Evolutionary conservation across 2,113 vertebrate genomes (phyloP).

Genomic region (Pachypanchax playfairii): DNA sequence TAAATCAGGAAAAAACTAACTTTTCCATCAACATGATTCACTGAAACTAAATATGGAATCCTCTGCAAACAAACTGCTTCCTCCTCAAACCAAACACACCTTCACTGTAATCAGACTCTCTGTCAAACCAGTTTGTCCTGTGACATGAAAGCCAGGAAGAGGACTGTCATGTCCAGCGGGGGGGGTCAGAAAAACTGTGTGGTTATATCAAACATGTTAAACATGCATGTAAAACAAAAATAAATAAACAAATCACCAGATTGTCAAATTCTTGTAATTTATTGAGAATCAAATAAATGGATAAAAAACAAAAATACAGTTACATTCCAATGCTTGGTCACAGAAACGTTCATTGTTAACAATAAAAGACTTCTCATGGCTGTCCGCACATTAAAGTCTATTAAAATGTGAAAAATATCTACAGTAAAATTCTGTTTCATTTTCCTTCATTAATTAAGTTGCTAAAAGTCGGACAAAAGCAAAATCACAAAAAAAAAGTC

Average conservation of each 20-base stretch:
- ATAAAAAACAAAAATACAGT: constrained; percentile 14
- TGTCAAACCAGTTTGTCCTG: constrained; percentile 78
- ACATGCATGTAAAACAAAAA: background rate
- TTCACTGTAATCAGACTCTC: constrained; percentile 55
- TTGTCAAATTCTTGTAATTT: constrained; percentile 13
- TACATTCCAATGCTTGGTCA: constrained; percentile 22
- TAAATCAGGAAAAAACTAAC: constrained; percentile 1
- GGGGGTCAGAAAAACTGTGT: background rate
- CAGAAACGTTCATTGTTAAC: background rate
- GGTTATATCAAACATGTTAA: background rate
- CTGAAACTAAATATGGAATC: constrained; percentile 59
- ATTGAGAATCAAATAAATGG: constrained; percentile 17
- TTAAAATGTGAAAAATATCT: background rate
- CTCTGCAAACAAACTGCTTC: constrained; percentile 23
- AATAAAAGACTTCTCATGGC: background rate
- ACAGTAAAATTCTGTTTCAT: background rate
- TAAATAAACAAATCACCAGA: no score
- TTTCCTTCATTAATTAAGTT: constrained; percentile 3
- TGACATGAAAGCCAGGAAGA: constrained; percentile 5
- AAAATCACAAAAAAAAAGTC: constrained; percentile 5
- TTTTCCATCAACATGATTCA: constrained; percentile 4
- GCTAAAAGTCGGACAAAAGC: constrained; percentile 2
- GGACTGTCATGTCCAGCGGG: constrained; percentile 12
- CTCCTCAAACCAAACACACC: constrained; percentile 6
- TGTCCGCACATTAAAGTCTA: background rate